A percentile compares a stretch with the other conserved stretches of the same genome.
These are phyloP conservation scores for Orthosia cruda DNA, from an alignment of 2,888 invertebrate genomes.

Conservation along the genomic window DNA sequence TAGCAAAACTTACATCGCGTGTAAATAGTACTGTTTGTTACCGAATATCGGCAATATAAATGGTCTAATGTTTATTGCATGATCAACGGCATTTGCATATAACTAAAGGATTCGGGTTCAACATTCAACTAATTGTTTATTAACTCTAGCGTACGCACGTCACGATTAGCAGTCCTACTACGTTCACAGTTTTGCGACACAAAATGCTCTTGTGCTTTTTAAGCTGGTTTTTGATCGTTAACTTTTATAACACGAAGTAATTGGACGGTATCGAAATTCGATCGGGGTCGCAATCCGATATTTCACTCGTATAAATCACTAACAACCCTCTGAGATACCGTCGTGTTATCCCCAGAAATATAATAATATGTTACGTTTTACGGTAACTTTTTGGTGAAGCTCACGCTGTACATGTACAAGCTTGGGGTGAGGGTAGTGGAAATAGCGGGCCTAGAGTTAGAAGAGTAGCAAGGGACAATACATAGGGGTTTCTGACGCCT, in stretches of 20 bases:
- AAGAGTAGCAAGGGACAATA: conserved; percentile 72
- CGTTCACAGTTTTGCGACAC: conserved; percentile 59
- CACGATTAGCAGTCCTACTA: conserved; percentile 63
- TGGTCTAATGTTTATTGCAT: conserved; percentile 59
- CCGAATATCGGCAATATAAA: conserved; percentile 43
- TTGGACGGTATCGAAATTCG: conserved; percentile 78
- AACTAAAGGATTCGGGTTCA: conserved; percentile 66
- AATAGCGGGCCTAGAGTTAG: conserved; percentile 65
- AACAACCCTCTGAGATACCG: conserved; percentile 74
- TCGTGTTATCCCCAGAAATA: conserved; percentile 67
- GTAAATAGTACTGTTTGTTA: conserved; percentile 44
- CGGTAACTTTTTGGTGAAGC: conserved; percentile 82
- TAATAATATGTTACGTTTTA: conserved; percentile 81
- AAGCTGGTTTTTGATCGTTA: conserved; percentile 67
- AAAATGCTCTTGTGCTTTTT: conserved; percentile 56
- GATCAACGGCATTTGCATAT: conserved; percentile 64
- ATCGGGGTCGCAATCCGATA: conserved; percentile 78
- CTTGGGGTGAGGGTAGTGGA: conserved; percentile 67
- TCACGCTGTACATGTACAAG: conserved; percentile 71
- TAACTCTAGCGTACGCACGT: conserved; percentile 71
- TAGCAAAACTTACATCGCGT: conserved; percentile 36
- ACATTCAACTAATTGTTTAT: conserved; percentile 73
- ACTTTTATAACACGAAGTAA: conserved; percentile 73
- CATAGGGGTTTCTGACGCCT: conserved; percentile 70
- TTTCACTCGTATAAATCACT: conserved; percentile 76